Evolutionary conservation across 2,888 invertebrate species (phyloP), one percentile per base, ranked within the genome.

Genomic region (Euplagia quadripunctaria): DNA sequence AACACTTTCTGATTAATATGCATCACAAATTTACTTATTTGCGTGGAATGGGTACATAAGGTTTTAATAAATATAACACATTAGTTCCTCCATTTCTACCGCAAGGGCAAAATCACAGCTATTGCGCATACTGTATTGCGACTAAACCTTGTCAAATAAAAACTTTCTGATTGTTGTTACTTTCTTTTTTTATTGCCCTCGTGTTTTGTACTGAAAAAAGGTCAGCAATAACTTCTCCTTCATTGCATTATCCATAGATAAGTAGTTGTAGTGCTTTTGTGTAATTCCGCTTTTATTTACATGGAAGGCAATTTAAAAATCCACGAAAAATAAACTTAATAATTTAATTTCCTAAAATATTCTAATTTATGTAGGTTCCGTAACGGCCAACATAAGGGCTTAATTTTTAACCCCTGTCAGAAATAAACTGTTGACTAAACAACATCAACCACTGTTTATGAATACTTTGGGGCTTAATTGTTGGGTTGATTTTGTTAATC

Each of bases 341-440:
- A 65, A 20, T 14, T 7, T 41, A 46, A 66, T 58, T 73, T 77
- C 73, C 74, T 72, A 78, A 87, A 79, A 82, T 84, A 88, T 87
- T 86, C 72, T 85, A 87, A 88, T 88, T 85, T 88, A 88, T 88
- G 87, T 82, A 84, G 88, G 87, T 77, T 82, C 79, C 70, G 74
- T 79, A 78, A 81, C 77, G 72, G 76, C 71, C 76, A 78, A 77
- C 84, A 79, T 82, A 76, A 78, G 81, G 75, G 41, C 71, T 70
- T 80, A 86, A 86, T 87, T 84, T 87, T 85, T 83, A 81, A 83
- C 87, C 87, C 80, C 78, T 72, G 65, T 82, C 75, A 66, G 73
- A 73, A 71, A 83, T 82, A 82, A 82, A 82, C 74, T 78, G 72
- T 70, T 69, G 63, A 42, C 64, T 65, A 66, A 69, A 76, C 69